These are phyloP conservation scores for Chromobotia macracanthus DNA, from an alignment of 2,797 vertebrate genomes.

Conservation along the genomic window DNA sequence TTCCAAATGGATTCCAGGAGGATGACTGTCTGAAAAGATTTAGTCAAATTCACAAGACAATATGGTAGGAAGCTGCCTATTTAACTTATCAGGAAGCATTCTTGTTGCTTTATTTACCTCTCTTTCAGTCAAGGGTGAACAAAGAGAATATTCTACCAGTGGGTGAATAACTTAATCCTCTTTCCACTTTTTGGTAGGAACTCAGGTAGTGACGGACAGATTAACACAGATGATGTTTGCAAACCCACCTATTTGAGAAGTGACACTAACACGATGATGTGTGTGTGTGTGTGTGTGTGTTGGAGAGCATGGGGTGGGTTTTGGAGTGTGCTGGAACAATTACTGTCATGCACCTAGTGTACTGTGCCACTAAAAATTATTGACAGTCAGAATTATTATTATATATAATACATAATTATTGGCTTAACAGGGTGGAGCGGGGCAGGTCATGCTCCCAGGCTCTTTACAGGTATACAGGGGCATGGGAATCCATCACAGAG, in stretches of 20 bases:
- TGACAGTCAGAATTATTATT: slow-evolving; percentile 93
- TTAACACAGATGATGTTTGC: slow-evolving; percentile 81
- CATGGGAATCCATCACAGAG: slow-evolving; percentile 90
- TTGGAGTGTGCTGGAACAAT: slow-evolving; percentile 25
- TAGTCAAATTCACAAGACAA: slow-evolving; percentile 71
- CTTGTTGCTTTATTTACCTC: slow-evolving; percentile 76
- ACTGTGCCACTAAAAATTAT: slow-evolving; percentile 97
- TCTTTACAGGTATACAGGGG: slow-evolving; percentile 85
- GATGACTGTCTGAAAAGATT: slow-evolving; percentile 74
- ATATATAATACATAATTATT: too few relatives aligned
- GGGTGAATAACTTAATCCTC: slow-evolving; percentile 80
- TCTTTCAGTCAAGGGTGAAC: slow-evolving; percentile 76
- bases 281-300: slow-evolving; percentile 25
- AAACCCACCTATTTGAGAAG: slow-evolving; percentile 82
- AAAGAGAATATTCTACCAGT: slow-evolving; percentile 80
- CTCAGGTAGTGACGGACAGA: slow-evolving; percentile 80
- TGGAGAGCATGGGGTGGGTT: too few relatives aligned
- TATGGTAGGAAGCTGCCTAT: slow-evolving; percentile 73
- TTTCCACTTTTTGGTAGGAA: slow-evolving; percentile 75
- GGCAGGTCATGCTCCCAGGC: slow-evolving; percentile 86
- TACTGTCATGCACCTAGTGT: slow-evolving; percentile 82
- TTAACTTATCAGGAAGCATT: slow-evolving; percentile 63
- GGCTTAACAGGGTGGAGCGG: slow-evolving; percentile 89
- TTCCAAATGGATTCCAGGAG: slow-evolving; percentile 67
- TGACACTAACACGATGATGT: background rate